A percentile compares a stretch with the other conserved stretches of the same genome.
Conservation (phyloP, 2,888 invertebrate genomes). For the Amphipoea lucens region DNA sequence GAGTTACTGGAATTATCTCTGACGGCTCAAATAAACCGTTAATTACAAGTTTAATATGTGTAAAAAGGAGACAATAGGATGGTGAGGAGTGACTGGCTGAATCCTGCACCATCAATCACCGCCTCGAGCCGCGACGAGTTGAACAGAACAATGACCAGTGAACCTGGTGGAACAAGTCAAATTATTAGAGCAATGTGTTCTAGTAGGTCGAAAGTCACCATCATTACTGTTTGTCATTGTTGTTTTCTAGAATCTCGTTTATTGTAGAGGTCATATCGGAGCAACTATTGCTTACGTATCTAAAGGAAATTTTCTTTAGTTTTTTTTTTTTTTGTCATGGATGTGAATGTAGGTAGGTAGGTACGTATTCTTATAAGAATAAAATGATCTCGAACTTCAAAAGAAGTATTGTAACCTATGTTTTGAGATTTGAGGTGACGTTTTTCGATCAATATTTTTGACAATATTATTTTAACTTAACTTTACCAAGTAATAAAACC, state of each 20-base stretch:
- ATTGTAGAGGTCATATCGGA: not conserved
- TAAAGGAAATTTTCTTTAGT: too few species aligned
- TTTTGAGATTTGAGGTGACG: too few species aligned
- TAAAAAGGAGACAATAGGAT: not conserved
- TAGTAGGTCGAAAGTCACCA: not conserved
- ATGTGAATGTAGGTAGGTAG: too few species aligned
- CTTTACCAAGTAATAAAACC: too few species aligned
- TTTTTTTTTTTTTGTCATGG: too few species aligned
- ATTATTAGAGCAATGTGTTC: not conserved
- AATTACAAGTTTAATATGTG: slow-evolving; percentile 32
- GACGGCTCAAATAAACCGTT: slow-evolving; percentile 8
- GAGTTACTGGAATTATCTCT: slow-evolving; percentile 9
- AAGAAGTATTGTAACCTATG: too few species aligned
- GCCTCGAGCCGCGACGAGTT: slow-evolving; percentile 16
- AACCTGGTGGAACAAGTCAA: not conserved
- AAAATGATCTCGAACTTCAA: too few species aligned
- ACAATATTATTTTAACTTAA: too few species aligned
- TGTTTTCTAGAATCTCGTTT: not conserved
- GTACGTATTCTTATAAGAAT: too few species aligned
- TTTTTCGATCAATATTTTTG: too few species aligned
- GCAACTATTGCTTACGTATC: too few species aligned
- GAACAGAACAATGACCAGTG: slow-evolving; percentile 33
- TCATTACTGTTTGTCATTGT: not conserved
- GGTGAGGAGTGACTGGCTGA: slow-evolving; percentile 19
- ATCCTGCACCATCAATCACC: slow-evolving; percentile 41